phyloP scores from a whole-genome alignment of 1,140 invertebrate species.

The Cepaea nemoralis region DNA sequence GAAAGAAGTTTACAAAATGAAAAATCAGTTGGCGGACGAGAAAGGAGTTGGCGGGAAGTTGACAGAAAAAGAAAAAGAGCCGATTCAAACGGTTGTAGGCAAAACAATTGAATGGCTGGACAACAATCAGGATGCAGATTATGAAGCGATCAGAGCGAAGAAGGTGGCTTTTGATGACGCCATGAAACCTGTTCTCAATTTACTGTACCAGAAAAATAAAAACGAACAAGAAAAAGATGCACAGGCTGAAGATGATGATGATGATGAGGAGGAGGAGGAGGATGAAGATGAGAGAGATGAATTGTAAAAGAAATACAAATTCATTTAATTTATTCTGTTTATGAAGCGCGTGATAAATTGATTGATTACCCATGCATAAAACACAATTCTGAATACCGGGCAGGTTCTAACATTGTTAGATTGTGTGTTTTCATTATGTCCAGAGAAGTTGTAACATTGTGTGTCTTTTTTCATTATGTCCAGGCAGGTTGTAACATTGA shows the following conservation, averaged over 20 bases:
- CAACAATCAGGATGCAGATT: slow-evolving; percentile 92
- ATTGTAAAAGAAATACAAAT: not conserved
- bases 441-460: too few species aligned
- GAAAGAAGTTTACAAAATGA: slow-evolving; percentile 96
- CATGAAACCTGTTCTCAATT: slow-evolving; percentile 97
- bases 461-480: too few species aligned
- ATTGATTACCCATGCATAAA: too few species aligned
- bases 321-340: too few species aligned
- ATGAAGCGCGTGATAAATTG: too few species aligned
- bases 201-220: slow-evolving; percentile 87
- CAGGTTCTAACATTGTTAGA: too few species aligned
- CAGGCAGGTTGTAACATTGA: too few species aligned
- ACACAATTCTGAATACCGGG: too few species aligned
- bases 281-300: not conserved
- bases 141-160: slow-evolving; percentile 94
- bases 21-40: slow-evolving; percentile 97
- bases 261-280: not conserved
- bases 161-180: slow-evolving; percentile 97
- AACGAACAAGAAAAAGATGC: too few species aligned
- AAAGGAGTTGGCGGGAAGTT: slow-evolving; percentile 97
- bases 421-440: too few species aligned
- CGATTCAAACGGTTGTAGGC: slow-evolving; percentile 92
- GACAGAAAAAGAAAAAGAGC: slow-evolving; percentile 91
- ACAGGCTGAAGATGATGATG: slow-evolving; percentile 15
- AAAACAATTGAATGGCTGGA: slow-evolving; percentile 99